These are phyloP conservation scores for Apantesis nais DNA, from an alignment of 2,888 invertebrate genomes.

Conservation along the genomic window DNA sequence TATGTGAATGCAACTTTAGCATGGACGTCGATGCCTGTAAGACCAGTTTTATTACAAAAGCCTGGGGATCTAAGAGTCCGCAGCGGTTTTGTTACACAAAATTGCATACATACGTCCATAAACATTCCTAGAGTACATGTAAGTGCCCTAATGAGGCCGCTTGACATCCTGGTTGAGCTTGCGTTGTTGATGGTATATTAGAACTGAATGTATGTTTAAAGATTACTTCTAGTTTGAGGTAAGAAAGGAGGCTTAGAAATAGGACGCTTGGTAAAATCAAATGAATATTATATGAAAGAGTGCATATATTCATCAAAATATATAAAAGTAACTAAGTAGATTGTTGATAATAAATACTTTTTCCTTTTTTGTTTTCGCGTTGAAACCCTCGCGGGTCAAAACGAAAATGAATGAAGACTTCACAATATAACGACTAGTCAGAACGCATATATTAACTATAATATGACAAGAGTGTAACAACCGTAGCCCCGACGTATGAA, in stretches of 20 bases:
- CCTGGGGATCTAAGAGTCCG: constrained; percentile 62
- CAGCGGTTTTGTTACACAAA: constrained; percentile 52
- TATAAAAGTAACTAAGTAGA: background rate
- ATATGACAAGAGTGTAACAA: constrained; percentile 1
- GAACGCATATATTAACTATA: background rate
- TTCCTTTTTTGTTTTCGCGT: background rate
- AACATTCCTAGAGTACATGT: constrained; percentile 11
- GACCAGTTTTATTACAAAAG: constrained; percentile 74
- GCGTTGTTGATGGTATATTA: constrained; percentile 4
- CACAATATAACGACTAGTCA: background rate
- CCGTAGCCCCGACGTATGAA: constrained; percentile 53
- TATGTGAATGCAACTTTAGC: constrained; percentile 50
- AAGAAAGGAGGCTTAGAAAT: background rate
- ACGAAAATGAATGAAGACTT: background rate
- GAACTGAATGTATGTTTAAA: background rate
- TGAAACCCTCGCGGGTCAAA: background rate
- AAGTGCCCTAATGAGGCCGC: constrained; percentile 14
- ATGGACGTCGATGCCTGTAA: constrained; percentile 60
- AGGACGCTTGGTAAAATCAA: background rate
- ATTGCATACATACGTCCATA: constrained; percentile 23
- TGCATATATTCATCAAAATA: background rate
- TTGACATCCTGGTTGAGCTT: constrained; percentile 11
- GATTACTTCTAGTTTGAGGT: background rate
- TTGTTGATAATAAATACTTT: background rate
- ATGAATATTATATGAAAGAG: background rate